Base-by-base conservation (phyloP, 1,140 invertebrate species). In the Trichonephila clavata region DNA sequence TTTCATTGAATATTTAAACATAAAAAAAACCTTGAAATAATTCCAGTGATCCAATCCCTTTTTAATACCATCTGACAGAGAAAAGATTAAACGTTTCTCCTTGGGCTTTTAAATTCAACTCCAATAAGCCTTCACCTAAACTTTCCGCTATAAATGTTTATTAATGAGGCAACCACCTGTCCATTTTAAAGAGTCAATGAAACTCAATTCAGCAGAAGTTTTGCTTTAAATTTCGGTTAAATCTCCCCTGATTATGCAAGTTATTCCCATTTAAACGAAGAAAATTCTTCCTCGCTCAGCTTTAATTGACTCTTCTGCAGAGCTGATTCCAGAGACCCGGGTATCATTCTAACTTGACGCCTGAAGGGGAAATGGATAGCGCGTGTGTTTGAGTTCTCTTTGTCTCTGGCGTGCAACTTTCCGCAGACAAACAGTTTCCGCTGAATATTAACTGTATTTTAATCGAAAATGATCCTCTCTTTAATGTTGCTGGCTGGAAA, bases 391-490 rank as follows among this genome's bases (percentile, higher is more conserved):
- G 57, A 10, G 18, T 59, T 60, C 87, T 60, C 16, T 90, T 61
- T 81, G 50, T 71, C 80, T 86, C 39, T 92, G 50, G 90, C 84
- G 92, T 80, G 84, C 83, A 21, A 61, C 71, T 39, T 68, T 65
- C 91, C 61, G 43, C 24, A 91, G 90, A 91, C 90, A 86, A 92
- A 92, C 91, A 86, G 91, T 86, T 92, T 92, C 91, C 39, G 92
- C 84, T 93, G 92, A 93, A 93, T 93, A 93, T 93, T 93, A 93
- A 93, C 92, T 93, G 92, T 93, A 93, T 93, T 93, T 93, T 93
- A 93, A 93, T 93, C 92, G 92, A 65, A 93, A 88, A 88, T 93
- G 92, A 93, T 93, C 84, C 92, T 87, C 92, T 87, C 92, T 86
- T 86, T 92, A 92, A 92, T 92, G 81, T 80, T 60, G 91, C 20